Base-by-base conservation (phyloP, 2,797 vertebrate species). In the Phoxinus dragarum region DNA sequence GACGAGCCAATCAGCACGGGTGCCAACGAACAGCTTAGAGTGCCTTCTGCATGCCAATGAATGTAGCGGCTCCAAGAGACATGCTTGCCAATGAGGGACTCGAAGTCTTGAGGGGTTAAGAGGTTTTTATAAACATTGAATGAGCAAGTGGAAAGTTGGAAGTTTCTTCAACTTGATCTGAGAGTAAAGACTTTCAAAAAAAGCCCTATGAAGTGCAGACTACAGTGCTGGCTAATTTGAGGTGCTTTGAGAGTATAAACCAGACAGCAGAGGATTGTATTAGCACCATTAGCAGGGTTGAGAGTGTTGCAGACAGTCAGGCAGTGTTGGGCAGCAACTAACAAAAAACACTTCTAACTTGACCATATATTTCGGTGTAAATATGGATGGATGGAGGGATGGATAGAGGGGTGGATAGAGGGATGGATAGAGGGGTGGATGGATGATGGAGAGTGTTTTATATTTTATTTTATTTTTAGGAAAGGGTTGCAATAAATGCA, bases 1-100 rank as follows among this genome's bases (percentile, higher is more conserved):
- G 44, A 85, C 76, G 82, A 89, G 89, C 90, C 81, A 81, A 91
- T 87, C 87, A 78, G 88, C 73, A 68, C 16, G 14, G 74, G 80
- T 84, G 87, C 84, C 84, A 88, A 68, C 64, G 38, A 84, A 27
- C 47, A 72, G 80, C 84, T 88, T 77, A 61, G 84, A 80, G 86
- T 49, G 77, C 86, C 87, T 77, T 82, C 85, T 67, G 84, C 84
- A 86, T 87, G 79, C 82, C 67, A 85, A 69, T 84, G 74, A 88
- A 72, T 68, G 66, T 77, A 83, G n/a, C 56, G 27, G 40, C 27
- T 59, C 76, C 67, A 77, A 88, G 84, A 74, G 27, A 44, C 52
- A 40, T 21, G 47, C 59, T 69, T 84, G 80, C 85, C 87, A 86
- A 75, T 64, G 61, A 85, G 19, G 54, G 56, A 73, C 68, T 72